Conservation (phyloP, 2,888 invertebrate species). For the Hydrotaea diabolus region DNA sequence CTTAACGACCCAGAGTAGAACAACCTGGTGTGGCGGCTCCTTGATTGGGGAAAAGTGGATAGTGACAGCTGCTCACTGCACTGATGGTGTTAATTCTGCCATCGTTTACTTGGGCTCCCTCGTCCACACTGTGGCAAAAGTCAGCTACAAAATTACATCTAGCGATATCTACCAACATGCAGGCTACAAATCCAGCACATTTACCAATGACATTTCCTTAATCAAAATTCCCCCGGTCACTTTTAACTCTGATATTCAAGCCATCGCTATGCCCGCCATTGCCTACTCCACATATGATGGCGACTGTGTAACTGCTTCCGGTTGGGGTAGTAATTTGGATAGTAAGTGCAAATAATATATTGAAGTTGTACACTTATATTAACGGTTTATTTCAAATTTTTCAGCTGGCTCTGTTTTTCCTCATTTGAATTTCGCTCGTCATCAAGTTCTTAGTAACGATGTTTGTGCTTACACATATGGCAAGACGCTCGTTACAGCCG, state of each 20-base stretch:
- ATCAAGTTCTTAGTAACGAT: constrained; percentile 74
- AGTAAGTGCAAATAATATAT: background rate
- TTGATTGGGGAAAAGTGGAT: constrained; percentile 73
- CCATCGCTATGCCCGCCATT: constrained; percentile 70
- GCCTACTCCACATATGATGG: constrained; percentile 69
- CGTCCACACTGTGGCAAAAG: constrained; percentile 61
- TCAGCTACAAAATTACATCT: constrained; percentile 60
- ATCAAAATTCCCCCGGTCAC: constrained; percentile 70
- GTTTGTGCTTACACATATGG: constrained; percentile 73
- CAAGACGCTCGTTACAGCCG: constrained; percentile 37
- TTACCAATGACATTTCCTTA: constrained; percentile 74
- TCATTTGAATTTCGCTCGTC: constrained; percentile 75
- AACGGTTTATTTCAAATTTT: background rate
- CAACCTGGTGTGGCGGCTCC: constrained; percentile 75
- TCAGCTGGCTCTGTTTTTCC: constrained; percentile 65
- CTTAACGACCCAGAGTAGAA: constrained; percentile 62
- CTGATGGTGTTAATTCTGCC: constrained; percentile 69
- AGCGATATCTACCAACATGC: constrained; percentile 66
- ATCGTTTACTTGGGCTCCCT: constrained; percentile 72
- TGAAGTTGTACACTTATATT: background rate
- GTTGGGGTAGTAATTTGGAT: constrained; percentile 76
- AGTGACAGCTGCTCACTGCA: constrained; percentile 77
- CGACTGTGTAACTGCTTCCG: constrained; percentile 72
- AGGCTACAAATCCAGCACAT: constrained; percentile 70
- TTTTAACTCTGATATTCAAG: constrained; percentile 68